Evolutionary conservation across 2,797 vertebrate species (phyloP).

Genomic region (Cossypha heuglini): DNA sequence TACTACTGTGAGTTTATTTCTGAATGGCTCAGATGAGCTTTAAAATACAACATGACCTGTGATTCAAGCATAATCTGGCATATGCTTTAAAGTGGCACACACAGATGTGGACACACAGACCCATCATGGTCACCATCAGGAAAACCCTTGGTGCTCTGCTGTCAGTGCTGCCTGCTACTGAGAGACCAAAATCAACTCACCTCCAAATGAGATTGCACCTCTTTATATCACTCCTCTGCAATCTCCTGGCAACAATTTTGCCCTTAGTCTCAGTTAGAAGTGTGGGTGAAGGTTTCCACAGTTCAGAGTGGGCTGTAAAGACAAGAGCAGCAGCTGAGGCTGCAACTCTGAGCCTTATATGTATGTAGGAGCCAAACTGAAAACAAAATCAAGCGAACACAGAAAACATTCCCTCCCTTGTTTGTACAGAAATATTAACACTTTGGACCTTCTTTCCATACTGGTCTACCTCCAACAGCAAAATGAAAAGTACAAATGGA

Average conservation of each 20-base stretch:
- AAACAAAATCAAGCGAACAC: background rate
- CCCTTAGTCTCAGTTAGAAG: background rate
- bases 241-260: background rate
- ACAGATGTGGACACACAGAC: background rate
- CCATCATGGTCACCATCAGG: background rate
- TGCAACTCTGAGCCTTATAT: background rate
- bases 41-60: background rate
- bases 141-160: background rate
- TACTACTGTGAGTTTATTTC: background rate
- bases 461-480: background rate
- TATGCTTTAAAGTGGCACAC: background rate
- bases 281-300: background rate
- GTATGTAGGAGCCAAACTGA: background rate
- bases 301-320: background rate
- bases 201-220: background rate
- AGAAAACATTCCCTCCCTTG: background rate
- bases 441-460: background rate
- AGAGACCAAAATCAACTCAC: background rate
- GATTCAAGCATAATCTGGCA: background rate
- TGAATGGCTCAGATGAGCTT: background rate
- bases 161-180: background rate
- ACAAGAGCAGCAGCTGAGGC: background rate
- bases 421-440: background rate
- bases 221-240: background rate
- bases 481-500: background rate